phyloP scores from a whole-genome alignment of 2,888 invertebrate species.

The Leptogaster cylindrica region DNA sequence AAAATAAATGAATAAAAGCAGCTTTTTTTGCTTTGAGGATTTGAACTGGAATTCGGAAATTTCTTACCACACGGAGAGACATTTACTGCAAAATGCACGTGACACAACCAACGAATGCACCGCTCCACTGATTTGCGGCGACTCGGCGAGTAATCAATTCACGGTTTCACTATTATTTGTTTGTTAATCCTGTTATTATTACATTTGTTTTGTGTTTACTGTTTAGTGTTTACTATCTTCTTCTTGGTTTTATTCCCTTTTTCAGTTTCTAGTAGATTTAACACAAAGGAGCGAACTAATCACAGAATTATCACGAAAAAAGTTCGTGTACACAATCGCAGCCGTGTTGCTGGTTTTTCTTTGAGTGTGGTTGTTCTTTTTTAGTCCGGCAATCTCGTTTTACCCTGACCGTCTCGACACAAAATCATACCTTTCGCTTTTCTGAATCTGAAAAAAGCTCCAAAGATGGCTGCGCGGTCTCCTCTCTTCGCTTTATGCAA shows the following conservation, averaged over 20 bases:
- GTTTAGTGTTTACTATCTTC: too few relatives aligned
- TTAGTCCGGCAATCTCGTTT: constrained; percentile 3
- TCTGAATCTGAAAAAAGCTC: constrained; percentile 29
- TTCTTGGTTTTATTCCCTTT: background rate
- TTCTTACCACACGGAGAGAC: too few relatives aligned
- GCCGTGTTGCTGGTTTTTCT: constrained; percentile 11
- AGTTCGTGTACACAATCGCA: constrained; percentile 15
- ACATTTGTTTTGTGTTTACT: constrained; percentile 20
- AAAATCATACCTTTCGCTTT: background rate
- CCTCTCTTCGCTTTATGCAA: constrained; percentile 17
- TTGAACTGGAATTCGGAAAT: too few relatives aligned
- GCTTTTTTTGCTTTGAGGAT: too few relatives aligned
- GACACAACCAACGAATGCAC: too few relatives aligned
- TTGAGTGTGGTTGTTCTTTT: constrained; percentile 13
- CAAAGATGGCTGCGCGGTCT: constrained; percentile 37
- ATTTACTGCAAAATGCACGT: too few relatives aligned
- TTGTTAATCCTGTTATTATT: constrained; percentile 5
- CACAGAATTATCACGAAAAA: constrained; percentile 33
- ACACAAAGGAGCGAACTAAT: constrained; percentile 34
- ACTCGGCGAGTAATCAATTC: background rate
- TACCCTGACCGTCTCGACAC: background rate
- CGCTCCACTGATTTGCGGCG: background rate
- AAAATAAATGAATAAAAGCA: too few relatives aligned
- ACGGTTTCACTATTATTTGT: constrained; percentile 9
- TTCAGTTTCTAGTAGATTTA: constrained; percentile 4